phyloP scores from a whole-genome alignment of 2,797 vertebrate species.

The Columba guinea region DNA sequence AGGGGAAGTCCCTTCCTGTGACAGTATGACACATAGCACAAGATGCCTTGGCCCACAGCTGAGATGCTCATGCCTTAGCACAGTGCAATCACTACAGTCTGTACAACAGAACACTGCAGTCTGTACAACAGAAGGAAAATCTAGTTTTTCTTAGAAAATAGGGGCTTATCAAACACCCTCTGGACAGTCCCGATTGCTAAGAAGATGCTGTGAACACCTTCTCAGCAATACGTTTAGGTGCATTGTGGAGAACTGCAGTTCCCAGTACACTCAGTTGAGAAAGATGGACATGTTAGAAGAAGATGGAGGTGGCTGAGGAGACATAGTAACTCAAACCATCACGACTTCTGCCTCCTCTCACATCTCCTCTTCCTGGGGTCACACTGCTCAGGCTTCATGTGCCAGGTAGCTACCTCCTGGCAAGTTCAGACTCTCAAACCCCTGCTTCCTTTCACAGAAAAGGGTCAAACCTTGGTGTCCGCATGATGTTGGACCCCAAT shows the following conservation, averaged over 20 bases:
- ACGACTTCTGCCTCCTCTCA: background rate
- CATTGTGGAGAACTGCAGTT: background rate
- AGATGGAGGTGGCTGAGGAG: background rate
- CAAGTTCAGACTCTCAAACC: background rate
- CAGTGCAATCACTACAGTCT: background rate
- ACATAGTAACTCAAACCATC: background rate
- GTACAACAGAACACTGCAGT: background rate
- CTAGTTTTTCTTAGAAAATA: background rate
- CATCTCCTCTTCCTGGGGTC: background rate
- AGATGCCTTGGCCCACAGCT: background rate
- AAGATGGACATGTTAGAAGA: background rate
- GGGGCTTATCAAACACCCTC: background rate
- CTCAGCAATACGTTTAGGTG: background rate
- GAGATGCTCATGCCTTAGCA: background rate
- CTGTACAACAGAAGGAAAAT: background rate
- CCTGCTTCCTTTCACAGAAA: background rate
- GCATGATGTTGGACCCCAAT: background rate
- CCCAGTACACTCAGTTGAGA: background rate
- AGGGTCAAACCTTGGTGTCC: background rate
- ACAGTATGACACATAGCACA: rapidly evolving
- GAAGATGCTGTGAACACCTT: background rate
- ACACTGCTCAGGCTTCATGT: background rate
- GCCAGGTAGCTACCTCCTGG: background rate
- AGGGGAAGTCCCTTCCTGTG: background rate
- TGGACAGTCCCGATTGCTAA: background rate